phyloP scores from a whole-genome alignment of 2,797 vertebrate species.

The Lepilemur septentrionalis region DNA sequence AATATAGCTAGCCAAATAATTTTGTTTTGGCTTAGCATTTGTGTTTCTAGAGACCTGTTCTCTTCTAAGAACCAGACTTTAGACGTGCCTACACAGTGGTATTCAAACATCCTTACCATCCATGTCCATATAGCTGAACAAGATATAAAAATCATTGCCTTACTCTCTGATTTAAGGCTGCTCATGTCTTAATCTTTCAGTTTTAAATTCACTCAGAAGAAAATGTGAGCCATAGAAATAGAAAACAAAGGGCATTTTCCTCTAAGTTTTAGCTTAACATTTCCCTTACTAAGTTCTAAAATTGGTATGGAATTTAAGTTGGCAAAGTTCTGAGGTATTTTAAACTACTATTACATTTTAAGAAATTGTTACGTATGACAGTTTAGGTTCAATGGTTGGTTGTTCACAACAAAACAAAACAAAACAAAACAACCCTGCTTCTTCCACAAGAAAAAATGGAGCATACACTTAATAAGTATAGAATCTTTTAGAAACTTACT shows the following conservation, averaged over 20 bases:
- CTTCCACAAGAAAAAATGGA: neutral
- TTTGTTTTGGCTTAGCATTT: neutral
- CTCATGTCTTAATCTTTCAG: neutral
- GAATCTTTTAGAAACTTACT: neutral
- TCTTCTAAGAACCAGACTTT: neutral
- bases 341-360: neutral
- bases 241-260: neutral
- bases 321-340: neutral
- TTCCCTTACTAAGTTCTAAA: neutral
- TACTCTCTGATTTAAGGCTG: neutral
- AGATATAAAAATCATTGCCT: neutral
- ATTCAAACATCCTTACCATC: neutral
- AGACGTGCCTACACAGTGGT: neutral
- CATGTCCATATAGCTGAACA: neutral
- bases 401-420: neutral
- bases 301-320: constrained; percentile 3
- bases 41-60: neutral
- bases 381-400: neutral
- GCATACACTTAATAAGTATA: neutral
- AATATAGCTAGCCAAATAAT: neutral
- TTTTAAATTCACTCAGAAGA: neutral
- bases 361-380: neutral
- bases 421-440: neutral
- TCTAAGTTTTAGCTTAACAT: neutral
- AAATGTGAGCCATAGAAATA: neutral